Percentiles rank a stretch among this genome's conserved stretches.
Evolutionary conservation across 2,888 invertebrate genomes (phyloP).

Genomic region (Trichogramma dendrolimi): DNA sequence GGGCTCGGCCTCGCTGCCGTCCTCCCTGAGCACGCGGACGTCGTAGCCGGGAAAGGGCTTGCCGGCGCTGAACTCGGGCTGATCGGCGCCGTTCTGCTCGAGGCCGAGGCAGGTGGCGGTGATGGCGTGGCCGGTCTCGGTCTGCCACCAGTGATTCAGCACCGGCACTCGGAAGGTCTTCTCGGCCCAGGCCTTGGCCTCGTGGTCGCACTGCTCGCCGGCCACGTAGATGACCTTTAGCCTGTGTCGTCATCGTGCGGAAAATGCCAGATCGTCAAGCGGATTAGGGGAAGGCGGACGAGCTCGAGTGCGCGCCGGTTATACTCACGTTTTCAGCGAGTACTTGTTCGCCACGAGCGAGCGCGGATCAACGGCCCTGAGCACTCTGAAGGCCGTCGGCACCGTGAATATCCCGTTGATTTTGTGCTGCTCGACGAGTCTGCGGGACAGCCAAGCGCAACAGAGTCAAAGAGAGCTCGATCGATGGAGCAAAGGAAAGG

Average conservation of each 20-base stretch:
- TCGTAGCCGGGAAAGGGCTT: constrained; percentile 86
- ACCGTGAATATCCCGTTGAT: constrained; percentile 84
- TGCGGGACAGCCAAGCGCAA: constrained; percentile 38
- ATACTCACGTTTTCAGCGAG: constrained; percentile 63
- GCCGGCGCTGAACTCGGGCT: constrained; percentile 76
- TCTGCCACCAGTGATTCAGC: constrained; percentile 96
- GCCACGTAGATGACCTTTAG: constrained; percentile 75
- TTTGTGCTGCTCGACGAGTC: constrained; percentile 82
- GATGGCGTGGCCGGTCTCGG: constrained; percentile 88
- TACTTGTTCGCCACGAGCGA: constrained; percentile 67
- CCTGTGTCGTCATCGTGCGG: constrained; percentile 30
- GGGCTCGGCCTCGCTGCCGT: constrained; percentile 65
- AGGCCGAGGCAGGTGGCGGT: constrained; percentile 80
- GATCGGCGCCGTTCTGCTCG: constrained; percentile 61
- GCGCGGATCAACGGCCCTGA: constrained; percentile 77
- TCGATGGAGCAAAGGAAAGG: no score
- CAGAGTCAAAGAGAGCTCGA: no score
- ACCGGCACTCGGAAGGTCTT: constrained; percentile 69
- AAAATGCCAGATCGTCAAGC: background rate
- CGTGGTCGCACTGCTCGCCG: constrained; percentile 90
- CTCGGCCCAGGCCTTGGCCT: constrained; percentile 77
- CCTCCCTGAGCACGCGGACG: constrained; percentile 64
- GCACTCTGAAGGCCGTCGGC: constrained; percentile 83
- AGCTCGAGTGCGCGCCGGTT: no score
- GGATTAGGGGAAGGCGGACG: background rate